Evolutionary conservation across 2,888 invertebrate species (phyloP).

Genomic region (Heteropelma amictum): DNA sequence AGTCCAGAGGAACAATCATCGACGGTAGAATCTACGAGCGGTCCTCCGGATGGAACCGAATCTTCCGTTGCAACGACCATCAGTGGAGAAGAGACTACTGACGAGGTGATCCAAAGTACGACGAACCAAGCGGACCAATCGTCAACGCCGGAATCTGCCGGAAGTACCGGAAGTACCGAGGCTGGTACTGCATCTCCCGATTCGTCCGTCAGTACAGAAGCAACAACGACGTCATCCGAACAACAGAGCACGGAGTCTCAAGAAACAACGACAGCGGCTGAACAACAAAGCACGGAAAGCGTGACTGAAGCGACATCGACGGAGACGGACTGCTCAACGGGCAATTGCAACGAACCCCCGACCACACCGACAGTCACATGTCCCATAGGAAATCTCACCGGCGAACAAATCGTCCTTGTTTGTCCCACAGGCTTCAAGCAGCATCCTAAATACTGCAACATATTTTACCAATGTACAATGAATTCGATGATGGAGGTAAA

Average conservation of each 20-base stretch:
- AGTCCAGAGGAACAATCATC: no score
- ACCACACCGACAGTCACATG: conserved; percentile 63
- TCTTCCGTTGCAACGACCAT: conserved; percentile 40
- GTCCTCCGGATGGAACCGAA: no score
- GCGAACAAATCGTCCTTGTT: conserved; percentile 85
- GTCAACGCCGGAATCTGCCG: conserved; percentile 47
- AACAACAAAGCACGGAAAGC: conserved; percentile 26
- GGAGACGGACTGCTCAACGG: conserved; percentile 65
- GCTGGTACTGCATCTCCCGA: no score
- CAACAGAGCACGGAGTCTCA: no score
- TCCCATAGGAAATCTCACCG: conserved; percentile 79
- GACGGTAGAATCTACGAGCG: no score
- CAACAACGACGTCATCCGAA: no score
- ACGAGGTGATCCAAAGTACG: conserved; percentile 45
- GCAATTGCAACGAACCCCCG: conserved; percentile 16
- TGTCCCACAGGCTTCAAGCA: conserved; percentile 91
- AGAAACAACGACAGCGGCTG: conserved; percentile 22
- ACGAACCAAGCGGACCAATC: conserved; percentile 50
- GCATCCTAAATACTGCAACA: conserved; percentile 90
- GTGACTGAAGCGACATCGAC: background rate
- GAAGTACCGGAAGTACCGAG: background rate
- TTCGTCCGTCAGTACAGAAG: no score
- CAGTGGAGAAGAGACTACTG: conserved; percentile 43
- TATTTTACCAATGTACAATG: conserved; percentile 90
- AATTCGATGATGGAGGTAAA: conserved; percentile 85